Evolutionary conservation across 2,888 invertebrate genomes (phyloP).

Genomic region (Xanthorhoe designata): DNA sequence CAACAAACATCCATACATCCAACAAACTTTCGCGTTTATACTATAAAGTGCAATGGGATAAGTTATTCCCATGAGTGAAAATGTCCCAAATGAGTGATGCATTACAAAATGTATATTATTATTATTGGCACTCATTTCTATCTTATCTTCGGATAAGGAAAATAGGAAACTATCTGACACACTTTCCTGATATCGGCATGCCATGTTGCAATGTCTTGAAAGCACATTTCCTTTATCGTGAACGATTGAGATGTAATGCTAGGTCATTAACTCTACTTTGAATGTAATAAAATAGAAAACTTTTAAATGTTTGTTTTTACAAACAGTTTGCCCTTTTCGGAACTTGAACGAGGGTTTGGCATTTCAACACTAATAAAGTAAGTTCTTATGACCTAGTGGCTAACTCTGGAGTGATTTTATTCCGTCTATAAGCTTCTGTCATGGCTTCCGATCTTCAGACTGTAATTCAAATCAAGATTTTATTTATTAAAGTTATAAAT

Average conservation of each 20-base stretch:
- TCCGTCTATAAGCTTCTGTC: too few species aligned
- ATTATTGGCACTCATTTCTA: conserved; percentile 15
- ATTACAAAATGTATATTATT: conserved; percentile 1
- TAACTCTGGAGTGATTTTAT: too few species aligned
- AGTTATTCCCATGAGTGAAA: not conserved
- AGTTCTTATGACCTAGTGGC: too few species aligned
- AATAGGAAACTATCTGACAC: conserved; percentile 32
- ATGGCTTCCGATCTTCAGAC: too few species aligned
- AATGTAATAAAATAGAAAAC: too few species aligned
- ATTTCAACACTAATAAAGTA: not conserved
- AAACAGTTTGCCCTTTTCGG: not conserved
- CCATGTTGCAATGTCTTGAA: conserved; percentile 29
- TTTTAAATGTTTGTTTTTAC: too few species aligned
- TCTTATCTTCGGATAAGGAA: conserved; percentile 22
- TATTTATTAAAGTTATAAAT: too few species aligned
- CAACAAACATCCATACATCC: too few species aligned
- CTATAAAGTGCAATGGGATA: too few species aligned
- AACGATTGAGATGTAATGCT: not conserved
- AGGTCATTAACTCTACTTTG: not conserved
- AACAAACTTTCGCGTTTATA: too few species aligned
- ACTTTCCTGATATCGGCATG: conserved; percentile 33
- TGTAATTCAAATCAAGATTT: too few species aligned
- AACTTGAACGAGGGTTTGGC: too few species aligned
- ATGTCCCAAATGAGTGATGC: not conserved
- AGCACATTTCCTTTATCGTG: conserved; percentile 10